A percentile compares a stretch with the other conserved stretches of the same genome.
Evolutionary conservation across 1,140 invertebrate species (phyloP).

Genomic region (Rhyacophila brunnea): DNA sequence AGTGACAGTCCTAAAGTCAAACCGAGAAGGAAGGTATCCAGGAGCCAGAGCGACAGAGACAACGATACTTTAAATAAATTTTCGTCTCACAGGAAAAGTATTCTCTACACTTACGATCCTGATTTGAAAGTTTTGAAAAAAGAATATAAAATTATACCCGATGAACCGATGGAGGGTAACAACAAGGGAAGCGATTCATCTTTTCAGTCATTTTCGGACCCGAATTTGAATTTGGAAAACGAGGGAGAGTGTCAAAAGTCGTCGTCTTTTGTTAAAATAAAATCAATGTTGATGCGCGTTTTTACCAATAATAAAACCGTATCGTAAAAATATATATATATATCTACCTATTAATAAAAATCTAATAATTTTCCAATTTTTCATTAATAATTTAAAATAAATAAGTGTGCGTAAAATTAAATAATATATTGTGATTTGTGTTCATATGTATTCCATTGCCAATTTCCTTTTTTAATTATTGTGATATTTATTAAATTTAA

Average conservation of each 20-base stretch:
- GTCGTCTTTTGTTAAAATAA: conserved; percentile 30
- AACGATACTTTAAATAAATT: conserved; percentile 14
- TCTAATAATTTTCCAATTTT: too few relatives aligned
- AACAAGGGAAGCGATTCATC: neutral
- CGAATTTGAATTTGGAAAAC: neutral
- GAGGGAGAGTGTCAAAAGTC: conserved; percentile 20
- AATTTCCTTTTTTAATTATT: too few relatives aligned
- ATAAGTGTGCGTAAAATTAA: too few relatives aligned
- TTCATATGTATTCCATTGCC: too few relatives aligned
- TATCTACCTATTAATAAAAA: conserved; percentile 7
- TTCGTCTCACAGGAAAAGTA: conserved; percentile 28
- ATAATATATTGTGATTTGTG: too few relatives aligned
- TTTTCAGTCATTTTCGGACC: neutral
- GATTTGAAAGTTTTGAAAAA: conserved; percentile 17
- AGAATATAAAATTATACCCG: conserved; percentile 14
- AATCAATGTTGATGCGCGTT: conserved; percentile 26
- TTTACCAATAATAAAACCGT: conserved; percentile 22
- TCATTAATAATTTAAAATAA: too few relatives aligned
- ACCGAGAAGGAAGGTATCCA: conserved; percentile 3
- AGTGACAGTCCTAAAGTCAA: neutral
- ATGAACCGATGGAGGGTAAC: neutral
- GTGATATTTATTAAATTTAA: too few relatives aligned
- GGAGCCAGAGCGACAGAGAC: conserved; percentile 26
- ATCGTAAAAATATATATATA: conserved; percentile 14
- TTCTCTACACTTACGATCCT: conserved; percentile 27